Base-by-base conservation (phyloP, 2,797 vertebrate genomes). In the Melanogrammus aeglefinus region DNA sequence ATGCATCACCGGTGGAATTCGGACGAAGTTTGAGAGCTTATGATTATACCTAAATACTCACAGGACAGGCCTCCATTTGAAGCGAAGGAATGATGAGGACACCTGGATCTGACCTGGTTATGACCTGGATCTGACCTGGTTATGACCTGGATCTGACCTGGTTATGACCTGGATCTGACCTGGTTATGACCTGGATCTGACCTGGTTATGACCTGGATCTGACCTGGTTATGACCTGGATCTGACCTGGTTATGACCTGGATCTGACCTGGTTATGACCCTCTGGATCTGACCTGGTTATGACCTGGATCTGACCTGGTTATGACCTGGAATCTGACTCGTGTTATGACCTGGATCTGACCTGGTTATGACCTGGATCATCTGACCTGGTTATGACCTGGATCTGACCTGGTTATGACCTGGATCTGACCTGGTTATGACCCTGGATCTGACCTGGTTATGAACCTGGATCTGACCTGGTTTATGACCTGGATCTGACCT, bases 401-500 rank as follows among this genome's bases (percentile, higher is more conserved):
- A 31, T 31, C 31, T 31, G 31, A 31, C 31, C 31, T 31, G 31
- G 31, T 31, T 31, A 31, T 31, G 31, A 66, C 57, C 57, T 66
- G 57, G 57, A 66, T 27, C 57, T 66, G 57, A 66, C 57, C 57
- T 57, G 73, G 31, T 31, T 31, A 31, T 31, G 31, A 66, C 57
- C 57, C n/a, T 27, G 57, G 57, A 31, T 31, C 31, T 31, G 31
- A 31, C 31, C 31, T 31, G 31, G 31, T 31, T 31, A 31, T 31
- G 31, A 31, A n/a, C n/a, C n/a, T n/a, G n/a, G n/a, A n/a, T n/a
- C n/a, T n/a, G n/a, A n/a, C n/a, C n/a, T n/a, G n/a, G n/a, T n/a
- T n/a, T n/a, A n/a, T n/a, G n/a, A 66, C 57, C 57, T 66, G 57
- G 57, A 66, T 27, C 57, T 66, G 57, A 66, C 57, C 57, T 57